Base-by-base conservation (phyloP, 2,888 invertebrate genomes). In the Oscheius onirici region DNA sequence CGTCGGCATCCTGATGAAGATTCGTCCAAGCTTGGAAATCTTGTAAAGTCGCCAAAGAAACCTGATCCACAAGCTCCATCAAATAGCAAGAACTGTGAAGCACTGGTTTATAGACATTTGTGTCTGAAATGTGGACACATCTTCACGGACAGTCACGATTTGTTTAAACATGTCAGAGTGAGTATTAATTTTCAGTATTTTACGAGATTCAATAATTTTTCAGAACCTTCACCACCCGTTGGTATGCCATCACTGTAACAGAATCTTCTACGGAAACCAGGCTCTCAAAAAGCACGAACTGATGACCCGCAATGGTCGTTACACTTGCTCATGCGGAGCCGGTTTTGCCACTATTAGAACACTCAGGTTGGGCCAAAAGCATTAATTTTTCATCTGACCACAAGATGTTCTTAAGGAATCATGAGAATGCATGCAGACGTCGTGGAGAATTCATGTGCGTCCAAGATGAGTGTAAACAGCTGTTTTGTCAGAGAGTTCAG, bases 401-500 rank as follows among this genome's bases (percentile, higher is more conserved):
- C 34, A 17, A 15, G 15, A 15, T 40, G n/a, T 72, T n/a, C n/a
- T n/a, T 58, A 46, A 66, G 57, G 28, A 51, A 71, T 17, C 79
- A 79, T 55, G 61, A 73, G 43, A 74, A 60, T n/a, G 44, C 73
- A 3, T 79, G 79, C 43, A 58, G 54, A 0, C 67, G 76, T 17
- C 69, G 60, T n/a, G 72, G 69, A 11, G 49, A 71, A 34, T 79
- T 79, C 28, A 24, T 54, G 41, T 79, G 79, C 41, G n/a, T 65
- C 24, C 58, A 69, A 22, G 55, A 57, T 0, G 73, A 61, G 10
- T 79, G 79, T 58, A 60, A 70, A 24, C 41, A 58, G 43, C 60
- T 63, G 44, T 79, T 79, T 55, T 61, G 61, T 26, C 79, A 79
- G 49, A 41, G 79, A 28, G 60, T 73, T 44, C 77, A 77, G 66